Base-by-base conservation (phyloP, 2,797 vertebrate genomes). In the Sebastes diaconus region DNA sequence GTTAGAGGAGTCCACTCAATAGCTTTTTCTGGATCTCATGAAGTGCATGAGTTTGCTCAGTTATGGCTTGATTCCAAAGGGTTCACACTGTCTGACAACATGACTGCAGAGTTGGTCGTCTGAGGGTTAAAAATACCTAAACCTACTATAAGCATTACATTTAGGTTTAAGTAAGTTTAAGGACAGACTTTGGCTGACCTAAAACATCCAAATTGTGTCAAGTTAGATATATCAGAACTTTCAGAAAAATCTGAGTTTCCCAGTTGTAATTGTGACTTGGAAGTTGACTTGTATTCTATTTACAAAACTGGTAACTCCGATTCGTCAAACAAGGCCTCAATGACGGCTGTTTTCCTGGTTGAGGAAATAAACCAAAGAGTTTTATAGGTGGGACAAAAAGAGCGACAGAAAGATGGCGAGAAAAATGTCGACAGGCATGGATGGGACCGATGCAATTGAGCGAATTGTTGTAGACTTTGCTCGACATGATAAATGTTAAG, bases 361-460 rank as follows among this genome's bases (percentile, higher is more conserved):
- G 12, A 24, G 1, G n/a, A 55, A 64, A 34, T 25, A 18, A 63
- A 39, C 0, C 8, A 16, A 20, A n/a, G 13, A 36, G 4, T 24
- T 54, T 57, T 46, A 0, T 25, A 52, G 29, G 1, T 8, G 5
- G 20, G 9, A 50, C 54, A 24, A 7, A 71, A 36, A 25, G 14
- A 25, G 22, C 6, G 0, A 59, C 69, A 14, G n/a, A 52, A 34
- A 63, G 20, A 60, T 46, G 2, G 4, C 6, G 2, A 61, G 2
- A 34, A 34, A 54, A 54, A 32, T 6, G 11, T 13, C 1, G 6
- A 14, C 24, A 1, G 2, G 9, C 2, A 0, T 22, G 13, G 8
- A 66, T 59, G 36, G 60, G 25, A 46, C 16, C 1, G 1, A 29
- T 11, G 18, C 18, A 18, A 34, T 8, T 27, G 8, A 57, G 5